These are phyloP conservation scores for Archips xylosteana DNA, from an alignment of 2,888 invertebrate species.

Conservation along the genomic window DNA sequence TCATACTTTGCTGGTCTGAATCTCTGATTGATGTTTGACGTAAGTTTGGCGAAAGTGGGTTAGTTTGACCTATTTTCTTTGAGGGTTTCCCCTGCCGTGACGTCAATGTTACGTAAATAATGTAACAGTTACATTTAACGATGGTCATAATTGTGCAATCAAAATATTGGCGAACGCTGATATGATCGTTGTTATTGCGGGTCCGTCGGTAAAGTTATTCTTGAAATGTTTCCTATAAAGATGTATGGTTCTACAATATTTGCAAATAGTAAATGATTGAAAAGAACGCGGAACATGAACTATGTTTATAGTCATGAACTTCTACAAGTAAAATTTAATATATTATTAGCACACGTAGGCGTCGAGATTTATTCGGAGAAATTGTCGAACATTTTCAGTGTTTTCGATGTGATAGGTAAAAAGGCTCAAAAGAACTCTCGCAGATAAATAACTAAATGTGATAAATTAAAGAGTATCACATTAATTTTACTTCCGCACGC, in stretches of 20 bases:
- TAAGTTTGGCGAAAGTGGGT: constrained; percentile 64
- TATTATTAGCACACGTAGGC: no score
- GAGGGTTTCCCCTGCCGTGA: constrained; percentile 65
- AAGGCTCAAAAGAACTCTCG: no score
- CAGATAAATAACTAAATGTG: no score
- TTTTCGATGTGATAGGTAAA: no score
- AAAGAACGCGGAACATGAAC: background rate
- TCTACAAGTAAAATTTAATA: background rate
- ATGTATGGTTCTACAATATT: background rate
- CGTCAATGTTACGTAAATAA: constrained; percentile 70
- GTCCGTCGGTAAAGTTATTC: background rate
- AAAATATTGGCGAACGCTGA: constrained; percentile 58
- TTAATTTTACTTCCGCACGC: no score
- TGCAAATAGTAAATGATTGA: background rate
- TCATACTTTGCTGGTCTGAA: constrained; percentile 48
- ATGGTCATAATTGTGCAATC: constrained; percentile 65
- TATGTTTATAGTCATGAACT: background rate
- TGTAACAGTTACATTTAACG: constrained; percentile 53
- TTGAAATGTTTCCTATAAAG: constrained; percentile 8
- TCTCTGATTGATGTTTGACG: constrained; percentile 64
- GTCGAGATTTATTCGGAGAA: no score
- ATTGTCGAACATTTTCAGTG: no score
- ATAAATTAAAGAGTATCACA: no score
- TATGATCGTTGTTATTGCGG: constrained; percentile 24
- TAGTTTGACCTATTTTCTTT: constrained; percentile 77